phyloP scores from a whole-genome alignment of 2,888 invertebrate species.

The Agrotis exclamationis region DNA sequence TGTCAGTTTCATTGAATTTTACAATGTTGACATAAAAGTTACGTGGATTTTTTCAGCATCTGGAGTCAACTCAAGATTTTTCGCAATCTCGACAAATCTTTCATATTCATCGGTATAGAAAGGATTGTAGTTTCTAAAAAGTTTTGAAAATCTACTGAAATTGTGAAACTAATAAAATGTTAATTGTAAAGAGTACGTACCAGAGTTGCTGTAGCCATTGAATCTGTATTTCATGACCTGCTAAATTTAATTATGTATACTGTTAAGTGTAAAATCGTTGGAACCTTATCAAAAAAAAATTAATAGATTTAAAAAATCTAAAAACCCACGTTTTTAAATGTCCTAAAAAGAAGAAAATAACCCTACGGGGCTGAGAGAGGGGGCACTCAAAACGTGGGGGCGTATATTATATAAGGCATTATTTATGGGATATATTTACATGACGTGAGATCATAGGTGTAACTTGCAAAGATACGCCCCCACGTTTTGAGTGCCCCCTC shows the following conservation, averaged over 20 bases:
- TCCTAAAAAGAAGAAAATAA: no score
- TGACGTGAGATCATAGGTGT: no score
- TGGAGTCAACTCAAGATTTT: background rate
- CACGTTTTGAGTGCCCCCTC: no score
- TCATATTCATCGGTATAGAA: slow-evolving; percentile 1
- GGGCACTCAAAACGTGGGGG: no score
- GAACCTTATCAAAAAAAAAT: slow-evolving; percentile 25
- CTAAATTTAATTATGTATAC: slow-evolving; percentile 18
- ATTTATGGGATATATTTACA: no score
- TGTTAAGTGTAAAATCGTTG: slow-evolving; percentile 24
- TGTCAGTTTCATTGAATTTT: background rate
- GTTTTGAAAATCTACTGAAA: slow-evolving; percentile 25
- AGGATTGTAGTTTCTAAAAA: background rate
- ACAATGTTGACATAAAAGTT: background rate
- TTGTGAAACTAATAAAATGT: slow-evolving; percentile 32
- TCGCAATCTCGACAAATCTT: background rate
- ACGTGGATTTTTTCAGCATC: background rate
- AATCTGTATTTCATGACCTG: slow-evolving; percentile 41
- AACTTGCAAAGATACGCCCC: no score
- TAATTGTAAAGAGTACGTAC: slow-evolving; percentile 47
- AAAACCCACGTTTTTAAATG: no score
- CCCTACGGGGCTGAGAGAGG: no score
- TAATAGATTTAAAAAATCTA: no score
- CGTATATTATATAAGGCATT: no score
- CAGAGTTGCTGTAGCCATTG: slow-evolving; percentile 26